Evolutionary conservation across 2,797 vertebrate species (phyloP).

Genomic region (Australoheros facetus): DNA sequence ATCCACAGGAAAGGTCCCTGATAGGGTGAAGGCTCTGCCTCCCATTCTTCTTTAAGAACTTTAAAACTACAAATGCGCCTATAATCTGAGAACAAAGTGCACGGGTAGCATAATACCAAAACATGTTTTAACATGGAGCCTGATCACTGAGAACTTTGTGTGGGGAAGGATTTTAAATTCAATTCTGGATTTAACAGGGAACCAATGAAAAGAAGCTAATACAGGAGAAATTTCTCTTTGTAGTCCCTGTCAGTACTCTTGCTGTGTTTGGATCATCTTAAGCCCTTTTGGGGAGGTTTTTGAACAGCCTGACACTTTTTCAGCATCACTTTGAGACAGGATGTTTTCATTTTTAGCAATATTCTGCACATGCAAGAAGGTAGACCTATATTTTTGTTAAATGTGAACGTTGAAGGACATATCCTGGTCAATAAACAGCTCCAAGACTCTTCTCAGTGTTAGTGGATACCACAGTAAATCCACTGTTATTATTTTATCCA

Average conservation of each 20-base stretch:
- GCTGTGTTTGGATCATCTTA: neutral
- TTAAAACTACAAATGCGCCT: neutral
- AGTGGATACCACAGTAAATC: too few relatives aligned
- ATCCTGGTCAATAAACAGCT: too few relatives aligned
- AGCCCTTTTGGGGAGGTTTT: fast-evolving
- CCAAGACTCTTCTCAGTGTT: too few relatives aligned
- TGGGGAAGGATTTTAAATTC: neutral
- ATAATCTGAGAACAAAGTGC: too few relatives aligned
- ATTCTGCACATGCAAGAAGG: neutral
- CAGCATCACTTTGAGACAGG: neutral
- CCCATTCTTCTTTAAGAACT: neutral
- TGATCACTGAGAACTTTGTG: neutral
- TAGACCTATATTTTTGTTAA: too few relatives aligned
- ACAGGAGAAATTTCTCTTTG: fast-evolving
- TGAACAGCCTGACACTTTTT: neutral
- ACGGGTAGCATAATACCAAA: neutral
- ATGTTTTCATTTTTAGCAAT: neutral
- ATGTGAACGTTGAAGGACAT: too few relatives aligned
- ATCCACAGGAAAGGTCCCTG: fast-evolving
- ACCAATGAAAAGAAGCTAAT: neutral
- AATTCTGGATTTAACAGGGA: neutral
- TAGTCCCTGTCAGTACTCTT: neutral
- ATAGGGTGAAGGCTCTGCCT: neutral
- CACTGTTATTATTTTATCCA: too few relatives aligned
- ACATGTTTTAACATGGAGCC: neutral